Base-by-base conservation (phyloP, 2,888 invertebrate genomes). In the Caenorhabditis becei region DNA sequence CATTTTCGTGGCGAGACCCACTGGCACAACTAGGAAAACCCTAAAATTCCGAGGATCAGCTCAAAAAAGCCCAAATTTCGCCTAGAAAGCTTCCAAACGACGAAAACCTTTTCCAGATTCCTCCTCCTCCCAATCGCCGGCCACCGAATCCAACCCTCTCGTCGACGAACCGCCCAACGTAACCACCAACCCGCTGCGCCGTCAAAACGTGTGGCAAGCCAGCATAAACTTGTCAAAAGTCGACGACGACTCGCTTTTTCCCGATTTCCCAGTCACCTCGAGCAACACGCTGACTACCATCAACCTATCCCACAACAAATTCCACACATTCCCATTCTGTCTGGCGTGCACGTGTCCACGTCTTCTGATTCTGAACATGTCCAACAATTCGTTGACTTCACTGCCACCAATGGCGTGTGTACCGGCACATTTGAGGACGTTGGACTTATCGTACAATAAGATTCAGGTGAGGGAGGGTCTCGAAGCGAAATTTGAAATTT, bases 371-470 rank as follows among this genome's bases (percentile, higher is more conserved):
- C 93, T 99, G 18, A 97, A 97, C 91, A 94, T 99, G 94, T 95
- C 96, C 0, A 95, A 96, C 91, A 98, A 98, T 92, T 88, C 90
- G 67, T 86, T 93, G 32, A 91, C 87, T 20, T 65, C 32, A 89
- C 91, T 67, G 95, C 96, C 85, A 5, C 83, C 87, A 11, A 66
- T 87, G 49, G 58, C 83, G 7, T 85, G 84, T 70, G 66, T 86
- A 11, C 87, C 87, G 1, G 78, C 87, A 0, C 85, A 83, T 67
- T 56, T 87, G 23, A 54, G 86, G 28, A 85, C 78, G 91, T 92
- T 99, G 51, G 97, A 98, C 92, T 93, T 98, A 44, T 96, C 96
- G 58, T 95, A 96, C 91, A 97, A 97, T 92, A 94, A 95, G 92
- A 95, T 97, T n/a, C 81, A 84, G 32, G 32, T 32, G 10, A 4